Evolutionary conservation across 2,888 invertebrate species (phyloP).

Genomic region (Hydroisotoma schaefferi): DNA sequence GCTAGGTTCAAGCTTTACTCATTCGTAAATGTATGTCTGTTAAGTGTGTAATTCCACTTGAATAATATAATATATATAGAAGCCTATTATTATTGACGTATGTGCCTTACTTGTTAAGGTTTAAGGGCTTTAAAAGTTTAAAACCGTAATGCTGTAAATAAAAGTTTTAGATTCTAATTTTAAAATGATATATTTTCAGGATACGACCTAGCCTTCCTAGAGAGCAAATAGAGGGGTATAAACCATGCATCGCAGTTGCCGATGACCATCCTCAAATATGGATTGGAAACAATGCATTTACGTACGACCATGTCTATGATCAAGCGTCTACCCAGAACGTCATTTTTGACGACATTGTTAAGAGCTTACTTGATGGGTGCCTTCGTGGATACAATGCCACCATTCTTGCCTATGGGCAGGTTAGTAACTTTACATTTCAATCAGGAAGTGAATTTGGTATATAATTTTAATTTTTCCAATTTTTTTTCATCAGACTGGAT

Average conservation of each 20-base stretch:
- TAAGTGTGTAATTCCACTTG: too few relatives aligned
- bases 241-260: conserved; percentile 84
- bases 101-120: too few relatives aligned
- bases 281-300: conserved; percentile 91
- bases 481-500: conserved; percentile 71
- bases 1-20: too few relatives aligned
- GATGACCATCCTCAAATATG: conserved; percentile 88
- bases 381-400: conserved; percentile 97
- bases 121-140: too few relatives aligned
- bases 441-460: background rate
- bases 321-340: conserved; percentile 66
- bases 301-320: conserved; percentile 95
- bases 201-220: conserved; percentile 90
- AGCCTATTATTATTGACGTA: too few relatives aligned
- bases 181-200: conserved; percentile 58
- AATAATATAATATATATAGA: too few relatives aligned
- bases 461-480: background rate
- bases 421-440: conserved; percentile 51
- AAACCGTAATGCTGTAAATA: too few relatives aligned
- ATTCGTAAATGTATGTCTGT: too few relatives aligned
- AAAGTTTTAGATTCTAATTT: background rate
- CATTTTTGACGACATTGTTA: conserved; percentile 73
- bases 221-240: conserved; percentile 92
- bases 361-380: conserved; percentile 82
- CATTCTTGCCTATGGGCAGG: conserved; percentile 93